These are phyloP conservation scores for Drosophila tropicalis DNA, from an alignment of 1,140 invertebrate genomes.

Conservation along the genomic window DNA sequence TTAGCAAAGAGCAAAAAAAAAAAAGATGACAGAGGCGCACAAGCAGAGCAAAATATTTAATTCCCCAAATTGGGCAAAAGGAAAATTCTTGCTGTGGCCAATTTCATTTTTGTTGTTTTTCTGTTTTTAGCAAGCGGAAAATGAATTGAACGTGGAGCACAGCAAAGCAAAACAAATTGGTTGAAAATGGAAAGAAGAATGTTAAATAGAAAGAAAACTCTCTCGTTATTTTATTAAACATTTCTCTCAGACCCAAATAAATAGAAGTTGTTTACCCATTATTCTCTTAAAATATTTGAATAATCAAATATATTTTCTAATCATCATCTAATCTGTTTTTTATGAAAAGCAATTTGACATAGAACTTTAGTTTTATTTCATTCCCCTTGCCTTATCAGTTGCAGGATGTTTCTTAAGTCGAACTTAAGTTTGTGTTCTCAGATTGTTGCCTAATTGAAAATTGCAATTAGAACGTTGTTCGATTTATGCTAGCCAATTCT, in stretches of 20 bases:
- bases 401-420: constrained; percentile 11
- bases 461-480: constrained; percentile 56
- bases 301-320: no score
- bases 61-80: background rate
- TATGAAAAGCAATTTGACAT: no score
- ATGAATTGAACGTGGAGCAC: background rate
- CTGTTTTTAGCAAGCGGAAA: background rate
- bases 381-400: no score
- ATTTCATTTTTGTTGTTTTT: background rate
- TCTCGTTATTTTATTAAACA: background rate
- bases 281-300: no score
- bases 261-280: constrained; percentile 11
- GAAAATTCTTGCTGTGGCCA: background rate
- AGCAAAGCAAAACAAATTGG: no score
- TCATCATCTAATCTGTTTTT: no score
- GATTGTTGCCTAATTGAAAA: constrained; percentile 69
- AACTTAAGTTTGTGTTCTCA: constrained; percentile 2
- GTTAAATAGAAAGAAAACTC: background rate
- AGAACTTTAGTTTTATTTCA: no score
- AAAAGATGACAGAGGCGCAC: background rate
- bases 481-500: constrained; percentile 2
- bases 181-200: background rate
- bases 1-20: constrained; percentile 9
- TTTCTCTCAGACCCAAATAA: constrained; percentile 9
- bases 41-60: background rate